Percentiles rank a stretch among this genome's conserved stretches.
Conservation (phyloP, 2,888 invertebrate genomes). For the Gastrophysa polygoni region DNA sequence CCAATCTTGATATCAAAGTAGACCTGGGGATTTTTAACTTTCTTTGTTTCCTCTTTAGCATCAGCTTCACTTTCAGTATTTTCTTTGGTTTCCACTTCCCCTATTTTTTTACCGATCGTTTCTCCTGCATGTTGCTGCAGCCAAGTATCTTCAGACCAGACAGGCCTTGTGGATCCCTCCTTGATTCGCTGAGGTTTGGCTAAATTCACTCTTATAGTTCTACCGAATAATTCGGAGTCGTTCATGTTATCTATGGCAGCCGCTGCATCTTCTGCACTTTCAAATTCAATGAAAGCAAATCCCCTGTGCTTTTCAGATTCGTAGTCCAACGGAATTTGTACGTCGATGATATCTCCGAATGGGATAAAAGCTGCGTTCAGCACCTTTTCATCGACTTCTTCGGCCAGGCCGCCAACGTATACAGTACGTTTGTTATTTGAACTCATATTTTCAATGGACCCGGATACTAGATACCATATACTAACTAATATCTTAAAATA, state of each 20-base stretch:
- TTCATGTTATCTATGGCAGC: conserved; percentile 99
- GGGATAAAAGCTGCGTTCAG: conserved; percentile 97
- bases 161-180: conserved; percentile 92
- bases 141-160: conserved; percentile 99
- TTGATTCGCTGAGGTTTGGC: conserved; percentile 97
- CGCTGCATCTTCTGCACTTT: conserved; percentile 96
- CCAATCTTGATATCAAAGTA: conserved; percentile 95
- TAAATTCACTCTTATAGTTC: conserved; percentile 94
- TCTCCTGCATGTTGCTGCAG: conserved; percentile 96
- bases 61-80: conserved; percentile 24
- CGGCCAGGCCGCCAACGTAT: conserved; percentile 86
- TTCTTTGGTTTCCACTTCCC: conserved; percentile 47
- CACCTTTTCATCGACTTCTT: conserved; percentile 96
- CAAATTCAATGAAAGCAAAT: conserved; percentile 99
- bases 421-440: conserved; percentile 78
- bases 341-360: conserved; percentile 97
- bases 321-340: conserved; percentile 97
- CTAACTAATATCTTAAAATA: too few species aligned
- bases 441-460: conserved; percentile 31
- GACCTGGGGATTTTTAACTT: conserved; percentile 83
- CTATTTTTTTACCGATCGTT: conserved; percentile 66
- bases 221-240: conserved; percentile 96
- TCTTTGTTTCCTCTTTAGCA: conserved; percentile 51
- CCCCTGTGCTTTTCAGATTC: conserved; percentile 96
- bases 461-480: background rate